Evolutionary conservation across 1,140 invertebrate species (phyloP).

Genomic region (Danaus melanippus): DNA sequence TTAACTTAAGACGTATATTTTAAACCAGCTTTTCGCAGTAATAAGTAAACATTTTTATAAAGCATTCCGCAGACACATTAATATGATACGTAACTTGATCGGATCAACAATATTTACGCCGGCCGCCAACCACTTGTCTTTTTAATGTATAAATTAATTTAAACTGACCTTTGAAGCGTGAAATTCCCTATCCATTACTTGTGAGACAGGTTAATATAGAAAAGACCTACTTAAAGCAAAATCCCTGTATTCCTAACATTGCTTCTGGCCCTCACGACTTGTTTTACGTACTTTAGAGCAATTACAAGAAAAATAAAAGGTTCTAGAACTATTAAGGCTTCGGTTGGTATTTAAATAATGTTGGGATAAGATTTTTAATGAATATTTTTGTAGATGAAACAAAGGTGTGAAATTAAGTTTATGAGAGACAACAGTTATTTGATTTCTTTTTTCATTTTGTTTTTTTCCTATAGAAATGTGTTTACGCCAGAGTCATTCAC

Average conservation of each 20-base stretch:
- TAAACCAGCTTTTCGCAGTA: no score
- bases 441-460: no score
- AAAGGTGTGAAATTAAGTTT: no score
- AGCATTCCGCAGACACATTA: not conserved
- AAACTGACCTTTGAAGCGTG: conserved; percentile 57
- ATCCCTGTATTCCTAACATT: conserved; percentile 29
- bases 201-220: conserved; percentile 54
- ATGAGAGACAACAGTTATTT: no score
- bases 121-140: conserved; percentile 45
- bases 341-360: conserved; percentile 4
- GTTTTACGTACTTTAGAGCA: conserved; percentile 21
- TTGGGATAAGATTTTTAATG: no score
- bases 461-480: no score
- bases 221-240: conserved; percentile 35
- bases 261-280: conserved; percentile 17
- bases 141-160: conserved; percentile 69
- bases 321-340: conserved; percentile 17
- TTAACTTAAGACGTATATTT: no score
- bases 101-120: conserved; percentile 60
- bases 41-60: no score
- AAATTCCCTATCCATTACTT: conserved; percentile 64
- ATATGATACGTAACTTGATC: conserved; percentile 22
- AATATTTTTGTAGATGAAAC: no score
- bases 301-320: conserved; percentile 27
- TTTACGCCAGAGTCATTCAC: no score